Conservation (phyloP, 2,888 invertebrate genomes). For the Archips xylosteana region DNA sequence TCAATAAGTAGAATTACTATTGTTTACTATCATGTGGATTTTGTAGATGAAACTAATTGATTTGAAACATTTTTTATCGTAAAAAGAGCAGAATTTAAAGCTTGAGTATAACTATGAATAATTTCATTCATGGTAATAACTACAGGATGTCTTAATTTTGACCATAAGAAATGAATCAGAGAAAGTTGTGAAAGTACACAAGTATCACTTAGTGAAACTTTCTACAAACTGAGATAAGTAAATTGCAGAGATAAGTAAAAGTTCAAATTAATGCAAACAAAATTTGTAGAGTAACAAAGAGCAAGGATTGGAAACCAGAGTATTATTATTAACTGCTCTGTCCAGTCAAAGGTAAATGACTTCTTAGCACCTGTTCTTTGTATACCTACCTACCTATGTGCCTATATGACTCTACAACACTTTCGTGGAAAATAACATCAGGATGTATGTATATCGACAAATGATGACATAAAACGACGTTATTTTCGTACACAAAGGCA, state of each 20-base stretch:
- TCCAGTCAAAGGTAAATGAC: slow-evolving; percentile 82
- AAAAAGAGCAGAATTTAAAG: background rate
- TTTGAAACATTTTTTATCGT: too few species aligned
- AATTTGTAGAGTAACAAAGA: slow-evolving; percentile 58
- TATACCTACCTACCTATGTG: slow-evolving; percentile 56
- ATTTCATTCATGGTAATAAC: background rate
- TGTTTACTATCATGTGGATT: too few species aligned
- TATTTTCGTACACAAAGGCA: slow-evolving; percentile 46
- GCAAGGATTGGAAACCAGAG: slow-evolving; percentile 67
- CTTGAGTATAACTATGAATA: background rate
- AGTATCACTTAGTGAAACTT: slow-evolving; percentile 55
- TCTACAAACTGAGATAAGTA: slow-evolving; percentile 54
- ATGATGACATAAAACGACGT: slow-evolving; percentile 58
- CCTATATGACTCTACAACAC: slow-evolving; percentile 53
- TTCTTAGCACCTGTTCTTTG: slow-evolving; percentile 81
- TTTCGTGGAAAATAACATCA: slow-evolving; percentile 51
- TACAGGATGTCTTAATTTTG: slow-evolving; percentile 20
- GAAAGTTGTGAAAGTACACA: slow-evolving; percentile 79
- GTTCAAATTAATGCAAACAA: slow-evolving; percentile 46
- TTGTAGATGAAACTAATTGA: too few species aligned
- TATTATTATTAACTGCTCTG: slow-evolving; percentile 72
- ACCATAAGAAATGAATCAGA: slow-evolving; percentile 54
- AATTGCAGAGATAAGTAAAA: slow-evolving; percentile 46
- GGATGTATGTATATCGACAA: slow-evolving; percentile 39
- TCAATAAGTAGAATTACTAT: too few species aligned